Evolutionary conservation across 92 coral and sea anemone species (phyloP), one percentile per base, ranked within the genome.

Genomic region (Porites cylindrica): DNA sequence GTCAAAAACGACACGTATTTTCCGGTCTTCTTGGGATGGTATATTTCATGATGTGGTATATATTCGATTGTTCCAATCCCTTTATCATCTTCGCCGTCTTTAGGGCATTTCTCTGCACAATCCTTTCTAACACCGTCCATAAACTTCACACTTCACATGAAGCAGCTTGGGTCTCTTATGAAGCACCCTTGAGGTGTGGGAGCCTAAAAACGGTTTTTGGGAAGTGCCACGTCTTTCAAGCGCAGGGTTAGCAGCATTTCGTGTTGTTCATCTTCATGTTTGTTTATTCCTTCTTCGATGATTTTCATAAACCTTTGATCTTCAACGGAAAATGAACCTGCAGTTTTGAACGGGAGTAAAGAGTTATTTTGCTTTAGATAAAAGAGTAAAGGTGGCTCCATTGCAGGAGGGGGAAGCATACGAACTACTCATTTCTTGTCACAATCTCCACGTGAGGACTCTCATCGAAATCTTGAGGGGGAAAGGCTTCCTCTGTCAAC

Each of bases 241-340:
- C 51, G 56, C 6, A 82, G 79, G 7, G 95, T 91, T 2, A 91
- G 83, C 18, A 91, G 91, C 91, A 88, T 91, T 59, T 88, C 91
- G 70, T 90, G 90, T 38, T 90, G 93, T 18, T 91, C 91, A 75
- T 76, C 90, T 26, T 23, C 24, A 23, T 1, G 24, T 23, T 23
- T 23, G 24, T 23, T 23, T 23, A 23, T 23, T 80, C 74, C 16
- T 73, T 72, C 75, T 82, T 67, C 24, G 24, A 23, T 0, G 24
- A 23, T 23, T 23, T 23, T 23, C 24, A 23, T 23, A 23, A 23
- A 23, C 24, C 24, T 23, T 23, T 23, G 24, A 23, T 23, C 24
- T 23, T 23, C 24, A 23, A 23, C 24, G 24, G 24, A 23, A 23
- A 23, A 23, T 23, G 24, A 23, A 23, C 24, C 24, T 23, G 24